Conservation (phyloP, 2,113 vertebrate species). For the Melanerpes formicivorus region DNA sequence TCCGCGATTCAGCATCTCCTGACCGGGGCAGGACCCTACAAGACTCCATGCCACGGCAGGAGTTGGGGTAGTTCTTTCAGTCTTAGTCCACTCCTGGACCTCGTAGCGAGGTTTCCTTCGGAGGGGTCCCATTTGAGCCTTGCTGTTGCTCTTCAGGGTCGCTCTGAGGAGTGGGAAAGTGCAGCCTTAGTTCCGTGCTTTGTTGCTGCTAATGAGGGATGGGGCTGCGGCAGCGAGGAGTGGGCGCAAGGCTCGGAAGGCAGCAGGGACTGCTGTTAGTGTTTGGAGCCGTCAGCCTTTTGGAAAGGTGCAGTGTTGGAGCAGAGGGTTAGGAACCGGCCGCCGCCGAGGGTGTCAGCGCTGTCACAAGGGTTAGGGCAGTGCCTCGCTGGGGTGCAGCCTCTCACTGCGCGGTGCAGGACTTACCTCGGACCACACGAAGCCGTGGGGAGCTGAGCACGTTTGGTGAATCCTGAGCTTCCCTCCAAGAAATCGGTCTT, state of each 20-base stretch:
- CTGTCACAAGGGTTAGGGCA: too few species aligned
- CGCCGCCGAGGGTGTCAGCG: too few species aligned
- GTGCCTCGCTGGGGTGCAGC: too few species aligned
- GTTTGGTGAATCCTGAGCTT: background rate
- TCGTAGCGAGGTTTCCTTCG: fast-evolving
- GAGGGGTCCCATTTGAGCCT: background rate
- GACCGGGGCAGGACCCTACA: fast-evolving
- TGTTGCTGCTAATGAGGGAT: fast-evolving
- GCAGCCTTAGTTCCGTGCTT: background rate
- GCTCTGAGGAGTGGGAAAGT: background rate
- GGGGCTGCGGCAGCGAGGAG: background rate
- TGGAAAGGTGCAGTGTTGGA: background rate
- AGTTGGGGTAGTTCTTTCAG: fast-evolving
- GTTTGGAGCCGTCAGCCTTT: background rate
- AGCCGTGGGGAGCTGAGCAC: background rate
- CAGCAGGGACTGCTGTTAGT: background rate
- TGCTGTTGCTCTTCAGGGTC: background rate
- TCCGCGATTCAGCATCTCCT: background rate
- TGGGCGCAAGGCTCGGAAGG: background rate
- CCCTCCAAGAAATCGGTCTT: background rate
- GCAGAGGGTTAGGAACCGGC: too few species aligned
- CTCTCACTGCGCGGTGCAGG: background rate
- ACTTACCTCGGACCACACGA: fast-evolving
- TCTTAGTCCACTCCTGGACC: background rate
- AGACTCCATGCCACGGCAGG: background rate